Evolutionary conservation across 2,113 vertebrate genomes (phyloP).

Genomic region (Podocnemis expansa): DNA sequence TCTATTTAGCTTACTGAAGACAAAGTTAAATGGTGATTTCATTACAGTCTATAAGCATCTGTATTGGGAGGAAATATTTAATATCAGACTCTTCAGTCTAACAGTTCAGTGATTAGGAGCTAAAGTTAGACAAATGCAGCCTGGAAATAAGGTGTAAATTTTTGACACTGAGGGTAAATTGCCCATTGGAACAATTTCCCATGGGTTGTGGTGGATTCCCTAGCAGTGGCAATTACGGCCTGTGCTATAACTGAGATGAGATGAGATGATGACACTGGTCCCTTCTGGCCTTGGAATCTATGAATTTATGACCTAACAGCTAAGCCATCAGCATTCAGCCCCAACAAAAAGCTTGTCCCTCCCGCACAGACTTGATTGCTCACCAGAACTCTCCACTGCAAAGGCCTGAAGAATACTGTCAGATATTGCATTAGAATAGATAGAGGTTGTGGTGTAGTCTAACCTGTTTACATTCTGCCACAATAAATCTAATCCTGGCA

Average conservation of each 20-base stretch:
- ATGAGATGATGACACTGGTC: not conserved
- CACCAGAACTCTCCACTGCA: not conserved
- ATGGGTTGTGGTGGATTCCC: not conserved
- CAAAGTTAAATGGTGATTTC: too few relatives aligned
- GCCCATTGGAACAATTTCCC: not conserved
- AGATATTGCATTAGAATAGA: not conserved
- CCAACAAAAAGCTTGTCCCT: not conserved
- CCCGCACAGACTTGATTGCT: accelerated
- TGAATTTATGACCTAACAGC: not conserved
- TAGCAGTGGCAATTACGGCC: not conserved
- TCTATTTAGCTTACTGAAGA: too few relatives aligned
- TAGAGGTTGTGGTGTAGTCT: not conserved
- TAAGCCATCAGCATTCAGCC: not conserved
- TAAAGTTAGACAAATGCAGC: not conserved
- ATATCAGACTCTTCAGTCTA: not conserved
- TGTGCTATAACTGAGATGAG: not conserved
- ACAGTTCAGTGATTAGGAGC: not conserved
- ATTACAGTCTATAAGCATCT: too few relatives aligned
- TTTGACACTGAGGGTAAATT: not conserved
- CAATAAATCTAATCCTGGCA: not conserved
- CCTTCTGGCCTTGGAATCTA: not conserved
- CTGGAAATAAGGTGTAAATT: not conserved
- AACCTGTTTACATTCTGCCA: not conserved
- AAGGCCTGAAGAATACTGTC: not conserved
- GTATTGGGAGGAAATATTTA: too few relatives aligned